Evolutionary conservation across 2,113 vertebrate genomes (phyloP).

Genomic region (Mandrillus leucophaeus): DNA sequence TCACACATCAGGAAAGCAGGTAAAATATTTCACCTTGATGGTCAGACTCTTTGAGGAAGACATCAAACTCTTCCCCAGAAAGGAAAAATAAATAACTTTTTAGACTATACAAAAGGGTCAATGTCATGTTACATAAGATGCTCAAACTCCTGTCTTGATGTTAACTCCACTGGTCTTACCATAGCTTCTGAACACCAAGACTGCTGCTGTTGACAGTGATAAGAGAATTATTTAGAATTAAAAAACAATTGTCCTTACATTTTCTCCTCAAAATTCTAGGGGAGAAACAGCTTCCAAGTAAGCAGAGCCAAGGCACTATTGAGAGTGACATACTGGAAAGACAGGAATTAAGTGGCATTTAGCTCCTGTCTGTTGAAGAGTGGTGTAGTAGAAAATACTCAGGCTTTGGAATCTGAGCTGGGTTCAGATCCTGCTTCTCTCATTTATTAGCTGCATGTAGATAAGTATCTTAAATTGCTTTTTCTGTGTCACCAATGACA

Average conservation of each 20-base stretch:
- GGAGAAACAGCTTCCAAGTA: not conserved
- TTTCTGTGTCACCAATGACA: not conserved
- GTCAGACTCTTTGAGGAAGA: conserved; percentile 23
- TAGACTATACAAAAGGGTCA: not conserved
- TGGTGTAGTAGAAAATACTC: not conserved
- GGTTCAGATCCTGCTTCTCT: not conserved
- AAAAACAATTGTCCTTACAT: not conserved
- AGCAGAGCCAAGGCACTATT: not conserved
- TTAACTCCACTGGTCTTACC: not conserved
- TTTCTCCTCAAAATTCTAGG: not conserved
- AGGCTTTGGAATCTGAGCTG: not conserved
- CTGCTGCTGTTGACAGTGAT: not conserved
- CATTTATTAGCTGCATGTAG: not conserved
- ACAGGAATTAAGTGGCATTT: not conserved
- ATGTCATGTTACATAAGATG: not conserved
- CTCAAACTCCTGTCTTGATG: not conserved
- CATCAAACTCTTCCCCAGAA: not conserved
- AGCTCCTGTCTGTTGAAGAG: not conserved
- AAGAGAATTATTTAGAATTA: not conserved
- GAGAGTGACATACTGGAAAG: not conserved
- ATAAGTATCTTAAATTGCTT: not conserved
- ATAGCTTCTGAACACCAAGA: not conserved
- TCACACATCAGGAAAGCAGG: not conserved
- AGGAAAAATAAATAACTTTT: not conserved
- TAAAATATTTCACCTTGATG: not conserved